These are phyloP conservation scores for Hoplostethus atlanticus DNA, from an alignment of 2,797 vertebrate genomes.

Conservation along the genomic window DNA sequence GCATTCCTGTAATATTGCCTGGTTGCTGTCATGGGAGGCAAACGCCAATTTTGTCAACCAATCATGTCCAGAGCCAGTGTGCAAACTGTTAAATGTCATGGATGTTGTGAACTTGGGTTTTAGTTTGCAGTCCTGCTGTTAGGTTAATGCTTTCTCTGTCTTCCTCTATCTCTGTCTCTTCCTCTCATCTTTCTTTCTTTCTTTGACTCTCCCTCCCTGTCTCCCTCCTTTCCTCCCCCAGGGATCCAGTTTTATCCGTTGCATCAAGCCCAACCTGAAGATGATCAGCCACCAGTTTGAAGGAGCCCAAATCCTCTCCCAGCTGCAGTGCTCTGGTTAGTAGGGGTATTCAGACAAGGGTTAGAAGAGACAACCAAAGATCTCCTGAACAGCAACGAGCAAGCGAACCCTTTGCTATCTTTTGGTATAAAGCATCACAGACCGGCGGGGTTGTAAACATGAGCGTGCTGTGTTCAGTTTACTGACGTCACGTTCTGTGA, in stretches of 20 bases:
- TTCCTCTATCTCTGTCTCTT: background rate
- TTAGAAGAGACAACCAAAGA: too few species aligned
- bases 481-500: too few species aligned
- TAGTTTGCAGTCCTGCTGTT: conserved; percentile 5
- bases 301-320: conserved; percentile 96
- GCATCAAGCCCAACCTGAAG: conserved; percentile 98
- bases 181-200: background rate
- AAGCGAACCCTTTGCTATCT: too few species aligned
- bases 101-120: conserved; percentile 11
- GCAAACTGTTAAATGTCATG: background rate
- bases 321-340: conserved; percentile 97
- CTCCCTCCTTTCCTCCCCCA: conserved; percentile 55
- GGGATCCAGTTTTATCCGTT: conserved; percentile 98
- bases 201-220: background rate
- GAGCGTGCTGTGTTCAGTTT: too few species aligned
- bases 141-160: background rate
- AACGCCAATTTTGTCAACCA: background rate
- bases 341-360: too few species aligned
- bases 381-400: too few species aligned
- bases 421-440: too few species aligned
- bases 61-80: background rate
- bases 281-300: conserved; percentile 97
- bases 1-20: background rate
- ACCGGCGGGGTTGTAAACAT: too few species aligned
- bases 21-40: background rate